Conservation (phyloP, 2,797 vertebrate species). For the Garrulus glandarius region DNA sequence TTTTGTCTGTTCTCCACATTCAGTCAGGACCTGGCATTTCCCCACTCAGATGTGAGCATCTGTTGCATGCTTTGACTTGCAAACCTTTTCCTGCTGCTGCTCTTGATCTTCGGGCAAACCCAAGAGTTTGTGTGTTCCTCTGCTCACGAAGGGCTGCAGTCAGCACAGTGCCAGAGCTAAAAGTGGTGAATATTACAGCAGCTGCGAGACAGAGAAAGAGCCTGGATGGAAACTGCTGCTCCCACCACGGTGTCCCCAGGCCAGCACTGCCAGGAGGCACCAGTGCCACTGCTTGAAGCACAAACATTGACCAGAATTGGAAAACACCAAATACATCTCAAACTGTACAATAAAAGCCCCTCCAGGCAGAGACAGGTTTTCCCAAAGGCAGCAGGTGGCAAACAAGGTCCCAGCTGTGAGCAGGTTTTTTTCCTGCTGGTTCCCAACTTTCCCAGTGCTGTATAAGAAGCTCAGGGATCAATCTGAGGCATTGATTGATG, state of each 20-base stretch:
- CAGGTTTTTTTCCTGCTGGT: not conserved
- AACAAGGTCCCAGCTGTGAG: not conserved
- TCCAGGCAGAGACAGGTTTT: not conserved
- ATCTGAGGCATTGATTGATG: rapidly evolving
- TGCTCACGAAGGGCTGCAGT: not conserved
- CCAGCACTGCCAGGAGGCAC: not conserved
- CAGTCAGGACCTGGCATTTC: not conserved
- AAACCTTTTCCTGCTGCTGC: not conserved
- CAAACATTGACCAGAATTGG: not conserved
- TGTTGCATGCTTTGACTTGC: conserved; percentile 10
- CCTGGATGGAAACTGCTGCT: not conserved
- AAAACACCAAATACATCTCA: not conserved
- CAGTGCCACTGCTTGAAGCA: not conserved
- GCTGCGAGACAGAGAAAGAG: not conserved
- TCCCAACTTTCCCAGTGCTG: not conserved
- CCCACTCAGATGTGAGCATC: not conserved
- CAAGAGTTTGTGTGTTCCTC: not conserved
- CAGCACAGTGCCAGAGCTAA: not conserved
- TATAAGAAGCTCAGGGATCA: rapidly evolving
- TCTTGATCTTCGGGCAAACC: conserved; percentile 8
- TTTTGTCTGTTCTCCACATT: not conserved
- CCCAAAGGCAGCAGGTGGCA: not conserved
- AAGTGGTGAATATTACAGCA: not conserved
- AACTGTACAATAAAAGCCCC: not conserved
- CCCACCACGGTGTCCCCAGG: not conserved